Evolutionary conservation across 2,797 vertebrate genomes (phyloP), one percentile per base, ranked within the genome.

Genomic region (Onychomys torridus): DNA sequence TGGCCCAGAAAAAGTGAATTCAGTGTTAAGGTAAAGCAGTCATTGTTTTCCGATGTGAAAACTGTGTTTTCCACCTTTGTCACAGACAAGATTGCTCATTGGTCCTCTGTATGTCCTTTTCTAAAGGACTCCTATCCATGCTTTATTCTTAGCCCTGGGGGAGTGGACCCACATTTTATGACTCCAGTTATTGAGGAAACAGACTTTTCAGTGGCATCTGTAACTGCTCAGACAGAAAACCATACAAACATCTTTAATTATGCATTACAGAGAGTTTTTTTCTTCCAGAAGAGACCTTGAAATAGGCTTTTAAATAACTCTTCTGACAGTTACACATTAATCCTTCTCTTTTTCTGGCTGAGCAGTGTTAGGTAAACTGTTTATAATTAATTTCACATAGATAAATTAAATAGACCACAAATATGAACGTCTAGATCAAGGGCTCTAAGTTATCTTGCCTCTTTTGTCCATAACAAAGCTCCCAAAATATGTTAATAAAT

Each of bases 331-430:
- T 86, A 75, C 92, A 96, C 95, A 63, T 96, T 96, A 96, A 95
- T 87, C 65, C 96, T 97, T 63, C 59, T 32, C 32, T 52, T 32
- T 55, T 21, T 73, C 94, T 93, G 82, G 2, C 89, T 46, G 93
- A 91, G 79, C 34, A 82, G 34, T 93, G 90, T 97, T 94, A 96
- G 93, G 96, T 90, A 43, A 90, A 96, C 83, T 97, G 75, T 87
- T 96, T 97, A 86, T 98, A 98, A 98, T 96, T 95, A 96, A 82
- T 96, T 97, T 97, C 89, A 77, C 91, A 91, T 82, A 96, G 96
- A 93, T 77, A 96, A 94, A 93, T 98, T 95, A 96, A 98, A 94
- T 95, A 97, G 71, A 86, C 34, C 43, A 79, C 65, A 63, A 93
- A 88, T 78, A 87, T 57, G 40, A 93, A 95, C 83, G 43, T 96